Conservation (phyloP, 2,113 vertebrate genomes). For the Prolemur simus region DNA sequence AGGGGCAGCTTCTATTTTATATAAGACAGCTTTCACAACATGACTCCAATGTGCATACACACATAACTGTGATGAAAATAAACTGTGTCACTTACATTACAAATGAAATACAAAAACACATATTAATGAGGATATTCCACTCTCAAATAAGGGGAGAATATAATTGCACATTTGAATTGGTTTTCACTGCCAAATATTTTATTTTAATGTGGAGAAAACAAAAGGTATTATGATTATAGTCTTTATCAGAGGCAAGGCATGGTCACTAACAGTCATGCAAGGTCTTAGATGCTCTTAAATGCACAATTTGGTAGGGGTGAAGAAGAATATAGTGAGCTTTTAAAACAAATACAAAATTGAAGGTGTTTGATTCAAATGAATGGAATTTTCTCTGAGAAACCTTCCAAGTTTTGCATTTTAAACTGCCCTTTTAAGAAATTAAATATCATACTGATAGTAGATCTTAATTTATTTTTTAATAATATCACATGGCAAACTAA, state of each 20-base stretch:
- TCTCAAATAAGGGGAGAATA: background rate
- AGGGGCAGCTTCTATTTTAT: background rate
- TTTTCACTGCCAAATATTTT: constrained; percentile 16
- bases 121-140: background rate
- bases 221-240: background rate
- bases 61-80: background rate
- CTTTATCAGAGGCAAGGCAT: background rate
- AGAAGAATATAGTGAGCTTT: background rate
- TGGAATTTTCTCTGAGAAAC: constrained; percentile 3
- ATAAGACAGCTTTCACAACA: background rate
- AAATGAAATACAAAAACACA: background rate
- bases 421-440: constrained; percentile 2
- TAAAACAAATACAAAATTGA: constrained; percentile 42
- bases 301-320: background rate
- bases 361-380: background rate
- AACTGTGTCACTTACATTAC: background rate
- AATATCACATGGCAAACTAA: constrained; percentile 4
- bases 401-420: background rate
- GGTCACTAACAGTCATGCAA: background rate
- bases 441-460: background rate
- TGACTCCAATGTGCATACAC: background rate
- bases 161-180: background rate
- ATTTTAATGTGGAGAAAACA: background rate
- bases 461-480: background rate
- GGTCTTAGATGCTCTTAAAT: background rate